Base-by-base conservation (phyloP, 2,113 vertebrate species). In the Gorsachius goisagi region DNA sequence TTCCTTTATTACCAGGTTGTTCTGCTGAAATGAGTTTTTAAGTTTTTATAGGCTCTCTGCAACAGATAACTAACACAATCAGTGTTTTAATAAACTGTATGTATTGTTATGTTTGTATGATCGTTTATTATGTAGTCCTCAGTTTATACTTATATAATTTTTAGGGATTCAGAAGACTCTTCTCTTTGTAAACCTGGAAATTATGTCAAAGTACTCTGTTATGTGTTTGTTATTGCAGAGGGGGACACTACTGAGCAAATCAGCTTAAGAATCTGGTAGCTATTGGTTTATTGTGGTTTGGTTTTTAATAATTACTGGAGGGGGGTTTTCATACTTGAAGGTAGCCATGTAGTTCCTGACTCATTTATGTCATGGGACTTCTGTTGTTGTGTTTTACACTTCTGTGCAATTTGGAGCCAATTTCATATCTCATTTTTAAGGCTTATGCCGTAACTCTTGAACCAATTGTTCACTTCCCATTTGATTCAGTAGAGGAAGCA, bases 381-480 rank as follows among this genome's bases (percentile, higher is more conserved):
- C 33, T 52, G 17, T 39, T 66, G 62, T 8, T 53, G 5, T 35
- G 9, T 23, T 81, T 64, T 80, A 59, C 7, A 1, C 15, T 15
- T 83, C 28, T 33, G 73, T 89, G 63, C 22, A 62, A 9, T 73
- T 66, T 77, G 44, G 55, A 92, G 59, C 19, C n/a, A 49, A 33
- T 85, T 83, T 44, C 13, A 0, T 72, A 33, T 68, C 37, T 64
- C 12, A 7, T 81, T 89, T 89, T 78, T 32, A 63, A 55, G 44
- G 30, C 37, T 67, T 56, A 15, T 0, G 1, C 50, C 58, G 12
- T 63, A 69, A 15, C 20, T 73, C 58, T 47, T 64, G 49, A 64
- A n/a, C 11, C 5, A 14, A 0, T 63, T 50, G 12, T 47, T 24
- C 12, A 6, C 52, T 56, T 33, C 21, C 2, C 3, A 5, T 87